phyloP scores from a whole-genome alignment of 2,888 invertebrate species.

The Leucoptera coffeella region DNA sequence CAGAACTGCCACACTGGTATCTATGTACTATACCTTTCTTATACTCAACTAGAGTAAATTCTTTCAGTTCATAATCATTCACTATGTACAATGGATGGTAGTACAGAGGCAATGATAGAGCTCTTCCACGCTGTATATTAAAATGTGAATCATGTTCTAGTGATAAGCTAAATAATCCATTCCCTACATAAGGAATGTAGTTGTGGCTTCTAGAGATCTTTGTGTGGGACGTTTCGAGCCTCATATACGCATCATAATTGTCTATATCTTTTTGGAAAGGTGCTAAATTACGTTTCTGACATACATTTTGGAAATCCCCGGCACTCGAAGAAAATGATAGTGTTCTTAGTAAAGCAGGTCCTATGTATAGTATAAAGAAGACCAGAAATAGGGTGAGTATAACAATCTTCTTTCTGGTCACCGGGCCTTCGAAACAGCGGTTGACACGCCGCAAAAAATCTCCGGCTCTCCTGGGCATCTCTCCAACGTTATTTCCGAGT shows the following conservation, averaged over 20 bases:
- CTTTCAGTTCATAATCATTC: constrained; percentile 48
- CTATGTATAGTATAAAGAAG: constrained; percentile 57
- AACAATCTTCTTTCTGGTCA: constrained; percentile 43
- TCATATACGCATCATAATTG: constrained; percentile 64
- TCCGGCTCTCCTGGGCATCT: constrained; percentile 38
- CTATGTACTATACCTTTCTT: constrained; percentile 60
- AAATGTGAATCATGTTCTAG: constrained; percentile 58
- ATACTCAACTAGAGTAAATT: constrained; percentile 66
- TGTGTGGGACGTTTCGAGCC: constrained; percentile 48
- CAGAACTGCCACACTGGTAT: constrained; percentile 62
- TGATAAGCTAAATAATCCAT: constrained; percentile 64
- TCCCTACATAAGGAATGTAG: constrained; percentile 69
- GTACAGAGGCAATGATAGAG: constrained; percentile 58
- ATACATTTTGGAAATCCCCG: constrained; percentile 48
- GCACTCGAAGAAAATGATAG: constrained; percentile 42
- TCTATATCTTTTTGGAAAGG: constrained; percentile 53
- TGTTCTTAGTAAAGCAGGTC: constrained; percentile 60
- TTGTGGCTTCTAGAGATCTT: constrained; percentile 44
- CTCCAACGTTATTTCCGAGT: constrained; percentile 19
- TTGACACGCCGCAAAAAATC: constrained; percentile 36
- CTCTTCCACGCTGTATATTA: constrained; percentile 61
- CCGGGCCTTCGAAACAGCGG: constrained; percentile 36
- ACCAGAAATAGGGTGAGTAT: constrained; percentile 45
- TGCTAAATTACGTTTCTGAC: constrained; percentile 60
- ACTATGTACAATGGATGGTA: constrained; percentile 61